phyloP scores from a whole-genome alignment of 2,888 invertebrate species.

The Cheilosia pagana region DNA sequence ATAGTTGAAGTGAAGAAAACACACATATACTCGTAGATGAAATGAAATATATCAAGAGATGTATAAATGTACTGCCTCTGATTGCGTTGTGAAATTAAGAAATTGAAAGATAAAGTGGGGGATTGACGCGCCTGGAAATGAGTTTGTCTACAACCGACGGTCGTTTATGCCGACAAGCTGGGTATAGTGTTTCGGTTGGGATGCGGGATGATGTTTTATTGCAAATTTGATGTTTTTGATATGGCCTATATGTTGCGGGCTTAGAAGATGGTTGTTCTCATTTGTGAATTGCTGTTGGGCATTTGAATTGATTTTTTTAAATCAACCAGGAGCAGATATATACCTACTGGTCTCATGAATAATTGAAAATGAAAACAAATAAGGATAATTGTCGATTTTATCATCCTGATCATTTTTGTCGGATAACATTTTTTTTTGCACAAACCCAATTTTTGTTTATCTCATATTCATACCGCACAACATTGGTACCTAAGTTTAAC shows the following conservation, averaged over 20 bases:
- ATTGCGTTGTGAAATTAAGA: constrained; percentile 40
- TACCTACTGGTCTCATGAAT: constrained; percentile 21
- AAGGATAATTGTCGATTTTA: neutral
- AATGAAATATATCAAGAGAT: constrained; percentile 23
- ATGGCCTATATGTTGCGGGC: neutral
- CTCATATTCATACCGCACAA: no score
- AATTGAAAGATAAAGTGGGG: constrained; percentile 35
- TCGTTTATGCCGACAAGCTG: no score
- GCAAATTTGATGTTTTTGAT: constrained; percentile 1
- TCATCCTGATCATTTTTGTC: neutral
- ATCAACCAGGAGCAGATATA: neutral
- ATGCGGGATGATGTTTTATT: neutral
- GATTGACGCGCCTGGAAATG: neutral
- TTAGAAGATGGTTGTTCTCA: constrained; percentile 11
- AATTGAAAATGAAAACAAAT: constrained; percentile 30
- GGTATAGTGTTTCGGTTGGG: neutral
- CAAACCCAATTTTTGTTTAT: no score
- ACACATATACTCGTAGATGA: constrained; percentile 1
- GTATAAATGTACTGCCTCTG: neutral
- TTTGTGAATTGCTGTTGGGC: constrained; percentile 27
- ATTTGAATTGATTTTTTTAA: constrained; percentile 36
- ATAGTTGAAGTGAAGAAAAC: neutral
- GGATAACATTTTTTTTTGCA: no score
- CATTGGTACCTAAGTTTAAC: no score
- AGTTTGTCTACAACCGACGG: neutral